Conservation (phyloP, 2,113 vertebrate genomes). For the Apodemus sylvaticus region DNA sequence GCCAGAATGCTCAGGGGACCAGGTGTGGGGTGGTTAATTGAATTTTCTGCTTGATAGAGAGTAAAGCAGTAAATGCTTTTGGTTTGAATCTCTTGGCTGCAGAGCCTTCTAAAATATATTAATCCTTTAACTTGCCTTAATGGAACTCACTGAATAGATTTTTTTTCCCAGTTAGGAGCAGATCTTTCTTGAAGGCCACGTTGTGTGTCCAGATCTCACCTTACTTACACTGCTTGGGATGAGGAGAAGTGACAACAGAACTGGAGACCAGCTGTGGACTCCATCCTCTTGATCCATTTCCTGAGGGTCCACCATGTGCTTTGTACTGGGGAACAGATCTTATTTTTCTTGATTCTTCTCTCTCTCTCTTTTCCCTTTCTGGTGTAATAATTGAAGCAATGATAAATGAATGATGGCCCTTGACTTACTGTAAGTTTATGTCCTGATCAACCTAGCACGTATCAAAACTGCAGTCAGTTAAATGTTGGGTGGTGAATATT, state of each 20-base stretch:
- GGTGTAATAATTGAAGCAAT: not conserved
- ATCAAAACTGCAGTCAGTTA: not conserved
- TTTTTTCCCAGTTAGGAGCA: not conserved
- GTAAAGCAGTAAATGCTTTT: constrained; percentile 46
- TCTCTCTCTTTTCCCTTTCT: too few species aligned
- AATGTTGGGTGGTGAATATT: not conserved
- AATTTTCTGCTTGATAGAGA: constrained; percentile 55
- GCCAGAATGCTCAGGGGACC: constrained; percentile 12
- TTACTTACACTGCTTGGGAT: not conserved
- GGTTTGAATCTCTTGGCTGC: constrained; percentile 14
- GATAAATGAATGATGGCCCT: not conserved
- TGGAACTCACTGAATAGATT: not conserved
- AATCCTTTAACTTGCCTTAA: constrained; percentile 36
- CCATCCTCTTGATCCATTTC: not conserved
- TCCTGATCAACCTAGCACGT: not conserved
- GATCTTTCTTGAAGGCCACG: not conserved
- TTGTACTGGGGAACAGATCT: not conserved
- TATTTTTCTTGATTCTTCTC: not conserved
- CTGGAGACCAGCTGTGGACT: not conserved
- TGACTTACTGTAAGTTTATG: not conserved
- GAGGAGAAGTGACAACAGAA: not conserved
- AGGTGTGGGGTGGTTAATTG: not conserved
- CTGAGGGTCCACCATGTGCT: not conserved
- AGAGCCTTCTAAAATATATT: constrained; percentile 47
- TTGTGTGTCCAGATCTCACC: not conserved